Evolutionary conservation across 1,140 invertebrate genomes (phyloP), one percentile per base, ranked within the genome.

Genomic region (Euglossa dilemma): DNA sequence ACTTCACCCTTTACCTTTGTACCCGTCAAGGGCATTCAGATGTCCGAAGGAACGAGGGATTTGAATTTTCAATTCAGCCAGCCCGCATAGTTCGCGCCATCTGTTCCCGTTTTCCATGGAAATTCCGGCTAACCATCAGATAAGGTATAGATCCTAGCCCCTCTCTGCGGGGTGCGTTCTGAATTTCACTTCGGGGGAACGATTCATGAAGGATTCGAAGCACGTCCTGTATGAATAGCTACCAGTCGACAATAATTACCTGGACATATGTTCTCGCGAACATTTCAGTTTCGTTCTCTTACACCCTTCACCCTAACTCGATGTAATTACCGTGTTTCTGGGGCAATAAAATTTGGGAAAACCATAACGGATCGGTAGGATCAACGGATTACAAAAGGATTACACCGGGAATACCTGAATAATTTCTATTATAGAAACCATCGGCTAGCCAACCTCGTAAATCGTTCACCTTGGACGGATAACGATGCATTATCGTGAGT

Each of bases 21-120:
- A 23, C 0, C 45, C 5, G 9, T 11, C 28, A 47, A 16, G 11
- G 23, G 45, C 20, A 61, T 52, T 76, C 45, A 57, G 20, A 56
- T 23, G 36, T 7, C 16, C 45, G 23, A 23, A 14, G 20, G 66
- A 57, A 43, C 28, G 25, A 43, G 16, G 11, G 50, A 84, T 80
- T 80, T 69, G 47, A 80, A 84, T 84, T 43, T 73, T 84, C 59
- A 45, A 73, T 84, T 80, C 70, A 11, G 6, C 20, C 0, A 18
- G 28, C 59, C 69, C 61, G 77, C 77, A 80, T 80, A 45, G 52
- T 25, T 57, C 56, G 47, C 23, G 43, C 69, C 83, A 84, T 84
- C 45, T 84, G 78, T 80, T 52, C 28, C 25, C 25, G 3, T n/a
- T 70, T 71, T 28, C 14, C 11, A 16, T 23, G 5, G 36, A 82